A percentile compares a stretch with the other conserved stretches of the same genome.
phyloP scores from a whole-genome alignment of 2,797 vertebrate genomes.

The Psittacula derbiana region DNA sequence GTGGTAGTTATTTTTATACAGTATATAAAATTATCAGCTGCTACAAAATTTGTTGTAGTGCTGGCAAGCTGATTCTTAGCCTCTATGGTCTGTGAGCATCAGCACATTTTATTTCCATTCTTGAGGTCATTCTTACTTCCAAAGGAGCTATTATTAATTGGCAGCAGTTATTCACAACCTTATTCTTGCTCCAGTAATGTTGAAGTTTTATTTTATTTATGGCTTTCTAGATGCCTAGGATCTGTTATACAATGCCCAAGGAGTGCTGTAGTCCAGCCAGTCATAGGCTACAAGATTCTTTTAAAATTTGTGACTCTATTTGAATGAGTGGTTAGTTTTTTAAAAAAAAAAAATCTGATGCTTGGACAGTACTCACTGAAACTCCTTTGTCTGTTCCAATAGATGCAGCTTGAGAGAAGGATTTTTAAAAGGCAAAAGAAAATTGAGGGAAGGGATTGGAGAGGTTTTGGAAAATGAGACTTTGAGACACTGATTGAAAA shows the following conservation, averaged over 20 bases:
- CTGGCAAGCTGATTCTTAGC: conserved; percentile 13
- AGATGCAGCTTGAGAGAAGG: neutral
- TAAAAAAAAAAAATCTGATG: neutral
- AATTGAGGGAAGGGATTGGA: neutral
- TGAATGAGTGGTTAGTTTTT: neutral
- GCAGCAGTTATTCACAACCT: neutral
- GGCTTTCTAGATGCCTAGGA: neutral
- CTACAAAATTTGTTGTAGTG: neutral
- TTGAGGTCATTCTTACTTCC: neutral
- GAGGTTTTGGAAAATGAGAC: neutral
- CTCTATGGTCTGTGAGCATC: neutral
- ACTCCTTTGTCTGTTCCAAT: neutral
- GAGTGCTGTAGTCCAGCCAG: neutral
- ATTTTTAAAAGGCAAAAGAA: neutral
- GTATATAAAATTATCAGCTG: conserved; percentile 36
- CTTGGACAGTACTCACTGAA: neutral
- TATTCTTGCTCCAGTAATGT: neutral
- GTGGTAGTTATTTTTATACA: conserved; percentile 12
- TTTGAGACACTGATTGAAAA: neutral
- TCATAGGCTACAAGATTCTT: neutral
- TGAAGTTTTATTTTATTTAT: neutral
- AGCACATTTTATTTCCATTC: conserved; percentile 32
- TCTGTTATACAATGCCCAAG: neutral
- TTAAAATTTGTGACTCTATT: neutral
- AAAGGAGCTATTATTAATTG: neutral